A percentile compares a stretch with the other conserved stretches of the same genome.
phyloP scores from a whole-genome alignment of 2,113 vertebrate species.

The Arvicanthis niloticus region DNA sequence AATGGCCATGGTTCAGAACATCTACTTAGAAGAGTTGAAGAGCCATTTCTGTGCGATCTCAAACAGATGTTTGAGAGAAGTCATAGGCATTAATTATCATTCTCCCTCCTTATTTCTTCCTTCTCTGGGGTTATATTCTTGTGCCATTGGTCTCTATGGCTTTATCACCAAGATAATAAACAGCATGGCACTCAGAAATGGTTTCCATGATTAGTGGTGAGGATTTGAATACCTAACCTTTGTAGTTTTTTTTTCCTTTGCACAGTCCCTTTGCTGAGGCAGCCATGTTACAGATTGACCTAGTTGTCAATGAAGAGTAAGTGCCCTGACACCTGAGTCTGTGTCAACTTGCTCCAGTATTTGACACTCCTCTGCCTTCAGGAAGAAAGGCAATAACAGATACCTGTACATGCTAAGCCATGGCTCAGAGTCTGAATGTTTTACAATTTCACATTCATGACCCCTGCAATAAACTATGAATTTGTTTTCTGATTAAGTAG shows the following conservation, averaged over 20 bases:
- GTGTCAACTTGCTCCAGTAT: not conserved
- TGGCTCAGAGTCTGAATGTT: not conserved
- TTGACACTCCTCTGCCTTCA: constrained; percentile 50
- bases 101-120: not conserved
- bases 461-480: not conserved
- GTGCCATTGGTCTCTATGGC: not conserved
- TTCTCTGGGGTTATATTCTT: not conserved
- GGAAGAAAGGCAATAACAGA: constrained; percentile 64
- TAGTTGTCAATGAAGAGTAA: not conserved
- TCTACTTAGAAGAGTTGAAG: not conserved
- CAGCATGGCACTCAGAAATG: rapidly evolving
- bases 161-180: not conserved
- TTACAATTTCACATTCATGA: not conserved
- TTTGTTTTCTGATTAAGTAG: constrained; percentile 27
- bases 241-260: not conserved
- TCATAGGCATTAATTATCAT: not conserved
- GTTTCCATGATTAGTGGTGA: rapidly evolving
- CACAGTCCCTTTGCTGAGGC: not conserved
- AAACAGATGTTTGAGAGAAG: not conserved
- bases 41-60: not conserved
- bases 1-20: not conserved
- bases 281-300: not conserved
- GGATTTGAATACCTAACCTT: rapidly evolving
- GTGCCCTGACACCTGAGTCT: not conserved
- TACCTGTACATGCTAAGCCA: not conserved